A percentile compares a stretch with the other conserved stretches of the same genome.
phyloP scores from a whole-genome alignment of 2,888 invertebrate species.

The Chelonus formosanus region DNA sequence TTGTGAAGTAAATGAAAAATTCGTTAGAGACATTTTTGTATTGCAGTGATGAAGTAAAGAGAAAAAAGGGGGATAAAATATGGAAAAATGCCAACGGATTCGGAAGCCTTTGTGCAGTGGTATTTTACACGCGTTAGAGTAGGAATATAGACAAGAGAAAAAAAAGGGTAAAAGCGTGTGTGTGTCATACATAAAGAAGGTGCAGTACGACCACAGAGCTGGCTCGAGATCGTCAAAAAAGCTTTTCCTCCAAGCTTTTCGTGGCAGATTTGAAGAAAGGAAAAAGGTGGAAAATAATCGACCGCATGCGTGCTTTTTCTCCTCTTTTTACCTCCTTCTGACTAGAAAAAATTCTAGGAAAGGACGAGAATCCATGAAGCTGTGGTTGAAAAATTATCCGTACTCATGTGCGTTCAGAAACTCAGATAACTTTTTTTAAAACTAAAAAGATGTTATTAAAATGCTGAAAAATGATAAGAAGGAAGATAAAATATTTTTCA shows the following conservation, averaged over 20 bases:
- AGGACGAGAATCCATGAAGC: no score
- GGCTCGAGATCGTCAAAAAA: slow-evolving; percentile 19
- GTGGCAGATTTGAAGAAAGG: slow-evolving; percentile 1
- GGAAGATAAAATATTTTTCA: slow-evolving; percentile 1
- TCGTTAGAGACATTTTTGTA: slow-evolving; percentile 20
- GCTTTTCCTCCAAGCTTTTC: slow-evolving; percentile 19
- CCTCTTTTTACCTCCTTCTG: not conserved
- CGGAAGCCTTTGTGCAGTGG: slow-evolving; percentile 25
- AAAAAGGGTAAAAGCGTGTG: slow-evolving; percentile 3
- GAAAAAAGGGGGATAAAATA: slow-evolving; percentile 22
- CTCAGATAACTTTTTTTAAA: no score
- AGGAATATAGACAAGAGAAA: slow-evolving; percentile 16
- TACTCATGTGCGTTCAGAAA: no score
- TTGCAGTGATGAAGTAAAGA: slow-evolving; percentile 20
- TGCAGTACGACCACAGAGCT: slow-evolving; percentile 19
- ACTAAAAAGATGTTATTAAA: no score
- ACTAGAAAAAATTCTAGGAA: no score
- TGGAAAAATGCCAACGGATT: slow-evolving; percentile 19
- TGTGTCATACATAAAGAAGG: not conserved
- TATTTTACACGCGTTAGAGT: slow-evolving; percentile 23
- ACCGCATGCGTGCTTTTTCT: slow-evolving; percentile 10
- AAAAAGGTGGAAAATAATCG: slow-evolving; percentile 34
- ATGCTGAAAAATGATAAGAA: no score
- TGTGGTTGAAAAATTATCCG: no score
- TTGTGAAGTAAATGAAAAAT: no score